These are phyloP conservation scores for Anhinga rufa DNA, from an alignment of 2,113 vertebrate species.

Conservation along the genomic window DNA sequence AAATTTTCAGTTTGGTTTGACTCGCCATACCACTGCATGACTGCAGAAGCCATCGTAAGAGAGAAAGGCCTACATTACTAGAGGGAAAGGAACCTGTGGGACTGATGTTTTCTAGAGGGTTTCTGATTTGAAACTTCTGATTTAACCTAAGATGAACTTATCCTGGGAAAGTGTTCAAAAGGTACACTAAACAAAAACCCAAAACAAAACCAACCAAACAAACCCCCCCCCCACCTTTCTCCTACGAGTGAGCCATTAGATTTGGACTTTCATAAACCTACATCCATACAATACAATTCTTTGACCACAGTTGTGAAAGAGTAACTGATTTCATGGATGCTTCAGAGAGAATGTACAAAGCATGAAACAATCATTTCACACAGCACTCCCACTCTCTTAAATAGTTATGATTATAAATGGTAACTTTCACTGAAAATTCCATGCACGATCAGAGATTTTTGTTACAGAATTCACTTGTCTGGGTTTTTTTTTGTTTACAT, in stretches of 20 bases:
- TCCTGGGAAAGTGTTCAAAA: neutral
- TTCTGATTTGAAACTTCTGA: neutral
- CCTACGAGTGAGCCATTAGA: neutral
- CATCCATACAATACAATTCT: neutral
- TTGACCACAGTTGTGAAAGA: neutral
- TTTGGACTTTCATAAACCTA: neutral
- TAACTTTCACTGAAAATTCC: neutral
- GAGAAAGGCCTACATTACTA: neutral
- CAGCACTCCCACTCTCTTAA: neutral
- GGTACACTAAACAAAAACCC: neutral
- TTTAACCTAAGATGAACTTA: neutral
- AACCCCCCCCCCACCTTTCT: neutral
- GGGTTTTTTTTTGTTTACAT: neutral
- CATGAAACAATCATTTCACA: neutral
- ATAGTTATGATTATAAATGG: neutral
- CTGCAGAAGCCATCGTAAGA: accelerated
- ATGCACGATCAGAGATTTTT: neutral
- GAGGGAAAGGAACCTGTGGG: neutral
- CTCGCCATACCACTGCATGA: neutral
- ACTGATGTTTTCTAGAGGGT: neutral
- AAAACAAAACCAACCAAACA: no score
- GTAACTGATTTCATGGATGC: neutral
- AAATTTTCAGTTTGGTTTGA: neutral
- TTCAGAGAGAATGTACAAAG: neutral
- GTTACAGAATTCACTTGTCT: neutral